These are phyloP conservation scores for Tribolium freemani DNA, from an alignment of 2,888 invertebrate genomes.

Conservation along the genomic window DNA sequence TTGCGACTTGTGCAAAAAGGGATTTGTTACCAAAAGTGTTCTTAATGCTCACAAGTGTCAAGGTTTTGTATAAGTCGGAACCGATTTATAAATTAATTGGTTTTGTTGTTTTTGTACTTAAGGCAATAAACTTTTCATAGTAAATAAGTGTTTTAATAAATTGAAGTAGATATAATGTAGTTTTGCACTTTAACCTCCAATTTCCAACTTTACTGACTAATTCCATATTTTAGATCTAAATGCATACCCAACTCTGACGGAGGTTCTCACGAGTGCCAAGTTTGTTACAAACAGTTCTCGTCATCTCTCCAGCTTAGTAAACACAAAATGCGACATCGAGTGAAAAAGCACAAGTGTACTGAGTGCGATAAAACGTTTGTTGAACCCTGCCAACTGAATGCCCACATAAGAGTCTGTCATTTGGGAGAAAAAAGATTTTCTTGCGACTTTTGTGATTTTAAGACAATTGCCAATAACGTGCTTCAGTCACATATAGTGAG, in stretches of 20 bases:
- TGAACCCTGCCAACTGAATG: neutral
- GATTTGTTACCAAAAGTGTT: neutral
- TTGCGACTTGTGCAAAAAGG: neutral
- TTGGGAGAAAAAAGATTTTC: too few relatives aligned
- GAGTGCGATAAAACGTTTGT: neutral
- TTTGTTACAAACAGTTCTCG: neutral
- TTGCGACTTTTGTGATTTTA: neutral
- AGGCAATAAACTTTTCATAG: too few relatives aligned
- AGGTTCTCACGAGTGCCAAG: neutral
- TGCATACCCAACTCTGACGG: too few relatives aligned
- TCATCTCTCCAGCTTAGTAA: neutral
- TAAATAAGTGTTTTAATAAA: too few relatives aligned
- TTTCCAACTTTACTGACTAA: too few relatives aligned
- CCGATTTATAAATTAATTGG: neutral
- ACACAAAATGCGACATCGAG: neutral
- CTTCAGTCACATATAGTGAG: conserved; percentile 40
- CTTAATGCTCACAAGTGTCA: neutral
- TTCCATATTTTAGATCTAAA: too few relatives aligned
- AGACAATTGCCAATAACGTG: neutral
- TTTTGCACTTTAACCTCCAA: too few relatives aligned
- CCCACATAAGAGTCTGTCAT: too few relatives aligned
- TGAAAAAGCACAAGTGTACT: neutral
- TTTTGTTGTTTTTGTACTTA: too few relatives aligned
- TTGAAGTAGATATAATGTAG: too few relatives aligned
- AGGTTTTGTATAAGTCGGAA: neutral